Conservation (phyloP, 1,140 invertebrate species). For the Drosophila auraria region DNA sequence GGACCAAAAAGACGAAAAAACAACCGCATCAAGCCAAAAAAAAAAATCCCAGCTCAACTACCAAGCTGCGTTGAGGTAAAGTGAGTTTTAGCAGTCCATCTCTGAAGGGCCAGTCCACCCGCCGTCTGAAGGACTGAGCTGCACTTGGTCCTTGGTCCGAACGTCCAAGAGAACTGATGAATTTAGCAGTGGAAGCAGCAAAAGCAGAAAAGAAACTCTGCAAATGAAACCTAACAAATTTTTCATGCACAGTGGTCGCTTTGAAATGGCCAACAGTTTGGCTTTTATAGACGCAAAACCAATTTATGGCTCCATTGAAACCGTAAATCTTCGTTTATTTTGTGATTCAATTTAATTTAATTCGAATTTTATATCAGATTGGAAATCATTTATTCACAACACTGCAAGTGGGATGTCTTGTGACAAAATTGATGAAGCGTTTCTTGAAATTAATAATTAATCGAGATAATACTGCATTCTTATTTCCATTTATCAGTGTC, state of each 20-base stretch:
- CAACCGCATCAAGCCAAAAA: conserved; percentile 15
- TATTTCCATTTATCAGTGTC: neutral
- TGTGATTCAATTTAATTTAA: conserved; percentile 2
- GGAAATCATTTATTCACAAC: conserved; percentile 3
- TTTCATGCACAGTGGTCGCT: conserved; percentile 42
- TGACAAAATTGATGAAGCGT: neutral
- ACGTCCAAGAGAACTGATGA: conserved; percentile 13
- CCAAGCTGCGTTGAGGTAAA: conserved; percentile 30
- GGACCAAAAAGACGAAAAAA: conserved; percentile 28
- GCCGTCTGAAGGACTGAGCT: conserved; percentile 26
- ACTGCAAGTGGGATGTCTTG: neutral
- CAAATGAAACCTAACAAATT: conserved; percentile 70
- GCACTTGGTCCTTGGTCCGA: conserved; percentile 21
- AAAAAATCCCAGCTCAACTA: conserved; percentile 10
- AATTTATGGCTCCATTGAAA: conserved; percentile 9
- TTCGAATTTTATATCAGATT: neutral
- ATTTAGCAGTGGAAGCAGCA: conserved; percentile 26
- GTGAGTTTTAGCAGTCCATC: conserved; percentile 53
- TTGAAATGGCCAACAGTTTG: conserved; percentile 1
- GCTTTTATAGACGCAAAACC: conserved; percentile 1
- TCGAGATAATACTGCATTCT: too few relatives aligned
- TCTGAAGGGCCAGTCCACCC: conserved; percentile 22
- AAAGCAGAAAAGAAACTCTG: conserved; percentile 16
- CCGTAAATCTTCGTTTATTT: neutral
- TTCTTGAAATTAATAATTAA: neutral